These are phyloP conservation scores for Dione vanillae DNA, from an alignment of 2,888 invertebrate genomes.

Conservation along the genomic window DNA sequence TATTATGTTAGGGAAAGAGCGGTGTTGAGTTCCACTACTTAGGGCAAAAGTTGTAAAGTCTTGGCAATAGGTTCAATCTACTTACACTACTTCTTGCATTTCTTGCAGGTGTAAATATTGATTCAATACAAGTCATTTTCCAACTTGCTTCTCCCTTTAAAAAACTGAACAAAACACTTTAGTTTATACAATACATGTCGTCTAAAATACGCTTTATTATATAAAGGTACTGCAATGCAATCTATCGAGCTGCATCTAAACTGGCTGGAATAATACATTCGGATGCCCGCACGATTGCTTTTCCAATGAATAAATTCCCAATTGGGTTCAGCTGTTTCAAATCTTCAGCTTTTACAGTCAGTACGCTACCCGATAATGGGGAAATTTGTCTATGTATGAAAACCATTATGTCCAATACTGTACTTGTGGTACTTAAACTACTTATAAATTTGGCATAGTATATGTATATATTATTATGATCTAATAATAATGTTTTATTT, in stretches of 20 bases:
- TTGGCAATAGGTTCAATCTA: too few relatives aligned
- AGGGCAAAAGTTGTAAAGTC: too few relatives aligned
- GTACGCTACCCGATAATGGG: background rate
- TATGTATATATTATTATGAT: too few relatives aligned
- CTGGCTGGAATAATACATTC: constrained; percentile 38
- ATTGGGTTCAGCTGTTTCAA: constrained; percentile 35
- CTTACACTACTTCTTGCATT: too few relatives aligned
- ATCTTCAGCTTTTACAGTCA: constrained; percentile 22
- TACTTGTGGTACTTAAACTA: background rate
- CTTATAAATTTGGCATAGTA: too few relatives aligned
- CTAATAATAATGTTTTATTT: too few relatives aligned
- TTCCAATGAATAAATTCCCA: constrained; percentile 45
- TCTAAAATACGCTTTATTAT: constrained; percentile 13
- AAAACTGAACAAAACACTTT: background rate
- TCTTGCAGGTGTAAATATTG: too few relatives aligned
- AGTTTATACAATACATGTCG: background rate
- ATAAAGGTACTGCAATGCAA: constrained; percentile 26
- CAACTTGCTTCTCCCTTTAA: too few relatives aligned
- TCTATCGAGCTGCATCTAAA: constrained; percentile 26
- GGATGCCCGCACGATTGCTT: constrained; percentile 36
- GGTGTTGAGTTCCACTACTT: too few relatives aligned
- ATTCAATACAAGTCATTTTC: too few relatives aligned
- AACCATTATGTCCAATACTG: background rate
- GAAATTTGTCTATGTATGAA: background rate
- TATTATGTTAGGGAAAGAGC: too few relatives aligned